These are phyloP conservation scores for Dicrostonyx torquatus DNA, from an alignment of 2,797 vertebrate genomes.

Conservation along the genomic window DNA sequence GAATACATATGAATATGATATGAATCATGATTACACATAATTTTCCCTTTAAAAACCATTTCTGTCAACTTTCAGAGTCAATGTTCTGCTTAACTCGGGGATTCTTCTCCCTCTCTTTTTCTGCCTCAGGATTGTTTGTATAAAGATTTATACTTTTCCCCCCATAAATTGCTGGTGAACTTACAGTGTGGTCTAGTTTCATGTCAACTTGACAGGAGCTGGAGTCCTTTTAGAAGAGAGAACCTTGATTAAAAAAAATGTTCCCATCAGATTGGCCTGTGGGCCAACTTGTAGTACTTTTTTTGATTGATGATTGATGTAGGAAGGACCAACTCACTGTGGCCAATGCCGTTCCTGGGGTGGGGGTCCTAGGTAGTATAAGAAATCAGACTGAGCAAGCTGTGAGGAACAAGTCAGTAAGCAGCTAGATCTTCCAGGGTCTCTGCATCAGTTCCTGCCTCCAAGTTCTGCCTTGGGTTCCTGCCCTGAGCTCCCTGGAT, in stretches of 20 bases:
- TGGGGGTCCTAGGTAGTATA: background rate
- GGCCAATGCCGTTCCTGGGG: background rate
- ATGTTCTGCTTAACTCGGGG: slow-evolving; percentile 8
- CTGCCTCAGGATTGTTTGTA: background rate
- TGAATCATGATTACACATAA: background rate
- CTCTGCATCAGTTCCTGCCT: background rate
- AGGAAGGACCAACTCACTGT: background rate
- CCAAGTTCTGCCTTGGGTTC: background rate
- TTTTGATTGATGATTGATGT: too few relatives aligned
- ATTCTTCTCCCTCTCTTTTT: background rate
- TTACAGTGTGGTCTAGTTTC: background rate
- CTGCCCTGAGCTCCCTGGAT: background rate
- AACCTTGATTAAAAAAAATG: background rate
- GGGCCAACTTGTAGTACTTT: background rate
- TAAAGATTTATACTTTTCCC: background rate
- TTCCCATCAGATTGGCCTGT: background rate
- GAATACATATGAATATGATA: background rate
- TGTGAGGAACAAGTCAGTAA: too few relatives aligned
- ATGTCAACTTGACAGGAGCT: background rate
- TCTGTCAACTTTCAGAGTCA: slow-evolving; percentile 17
- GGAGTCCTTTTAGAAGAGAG: background rate
- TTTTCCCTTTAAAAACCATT: slow-evolving; percentile 25
- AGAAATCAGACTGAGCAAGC: background rate
- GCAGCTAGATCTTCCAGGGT: background rate
- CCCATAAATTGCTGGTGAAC: background rate